Evolutionary conservation across 2,797 vertebrate genomes (phyloP), one percentile per base, ranked within the genome.

Genomic region (Apogon hyalosoma): DNA sequence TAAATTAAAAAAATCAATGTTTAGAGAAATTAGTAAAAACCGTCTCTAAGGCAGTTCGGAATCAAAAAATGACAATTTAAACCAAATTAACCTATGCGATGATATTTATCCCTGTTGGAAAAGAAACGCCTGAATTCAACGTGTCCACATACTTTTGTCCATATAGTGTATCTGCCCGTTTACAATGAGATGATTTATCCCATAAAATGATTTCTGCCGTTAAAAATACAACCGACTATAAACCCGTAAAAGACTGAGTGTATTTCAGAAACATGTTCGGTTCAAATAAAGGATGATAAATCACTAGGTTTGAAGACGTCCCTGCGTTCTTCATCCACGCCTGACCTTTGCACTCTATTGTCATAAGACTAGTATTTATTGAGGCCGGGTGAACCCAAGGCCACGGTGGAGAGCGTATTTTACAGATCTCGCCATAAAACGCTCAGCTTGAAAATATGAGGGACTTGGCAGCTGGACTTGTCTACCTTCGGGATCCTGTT

Each of bases 381-480:
- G 79, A 76, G 72, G 68, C 64, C 61, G 43, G 1, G 48, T 84
- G 82, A 88, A 87, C 78, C 67, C 56, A 48, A 66, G 76, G 82
- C 86, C 74, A 75, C 72, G 67, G 64, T 64, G 66, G 75, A 63
- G 63, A 75, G 82, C 81, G 90, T 88, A 85, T 88, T 93, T 93
- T 90, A 92, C 85, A 87, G 87, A 92, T 88, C 82, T 86, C 24
- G 67, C 84, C 83, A 79, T 94, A 89, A 92, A 94, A 93, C 81
- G 75, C 91, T 92, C 90, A 94, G 85, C 91, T 89, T 89, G 80
- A 90, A 93, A 93, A 92, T 91, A 91, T 91, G 90, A 87, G 81
- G 78, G 86, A 82, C 87, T 79, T 87, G 76, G 80, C 85, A 70
- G 83, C 79, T 71, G 79, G 79, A 79, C 53, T 73, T 52, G 81